Evolutionary conservation across 2,113 vertebrate species (phyloP), one percentile per base, ranked within the genome.

Genomic region (Puffinus mauretanicus): DNA sequence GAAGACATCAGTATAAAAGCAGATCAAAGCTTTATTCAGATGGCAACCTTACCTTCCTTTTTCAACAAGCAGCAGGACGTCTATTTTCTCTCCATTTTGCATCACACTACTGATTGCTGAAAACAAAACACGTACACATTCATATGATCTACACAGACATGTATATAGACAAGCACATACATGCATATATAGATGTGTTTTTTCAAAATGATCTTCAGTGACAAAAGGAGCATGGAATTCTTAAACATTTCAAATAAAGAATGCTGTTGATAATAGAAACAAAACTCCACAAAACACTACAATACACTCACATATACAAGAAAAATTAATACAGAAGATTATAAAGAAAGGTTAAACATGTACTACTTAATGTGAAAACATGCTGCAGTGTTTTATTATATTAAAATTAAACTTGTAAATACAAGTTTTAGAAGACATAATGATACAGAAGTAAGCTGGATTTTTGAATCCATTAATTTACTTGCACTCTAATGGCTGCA

Each of bases 51-150:
- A 99, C 99, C 99, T 99, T 97, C 99, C 98, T 94, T 99, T 99
- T 96, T 99, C 99, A 90, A 99, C 99, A 21, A 99, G 98, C 60
- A 99, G 98, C 86, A 99, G 97, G 81, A 99, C 98, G 27, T 99
- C 98, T 96, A 98, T 97, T 98, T 98, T 99, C 91, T 99, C 99
- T 58, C 99, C 99, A 55, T 99, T 99, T 92, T 99, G 98, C 52
- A 98, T 96, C 52, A 99, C 87, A 32, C 96, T 98, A 76, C 98
- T 99, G 95, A 98, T 98, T 88, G 99, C 99, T 99, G 91, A 30
- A 90, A 95, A 70, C 40, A 62, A 66, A 94, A n/a, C 22, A 93
- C 73, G 93, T 14, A 24, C 51, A 66, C 25, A 62, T 60, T 62
- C 16, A 38, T 38, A 20, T 40, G 27, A 72, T 34, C 29, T 62